A percentile compares a stretch with the other conserved stretches of the same genome.
Evolutionary conservation across 2,888 invertebrate species (phyloP).

Genomic region (Meliscaeva auricollis): DNA sequence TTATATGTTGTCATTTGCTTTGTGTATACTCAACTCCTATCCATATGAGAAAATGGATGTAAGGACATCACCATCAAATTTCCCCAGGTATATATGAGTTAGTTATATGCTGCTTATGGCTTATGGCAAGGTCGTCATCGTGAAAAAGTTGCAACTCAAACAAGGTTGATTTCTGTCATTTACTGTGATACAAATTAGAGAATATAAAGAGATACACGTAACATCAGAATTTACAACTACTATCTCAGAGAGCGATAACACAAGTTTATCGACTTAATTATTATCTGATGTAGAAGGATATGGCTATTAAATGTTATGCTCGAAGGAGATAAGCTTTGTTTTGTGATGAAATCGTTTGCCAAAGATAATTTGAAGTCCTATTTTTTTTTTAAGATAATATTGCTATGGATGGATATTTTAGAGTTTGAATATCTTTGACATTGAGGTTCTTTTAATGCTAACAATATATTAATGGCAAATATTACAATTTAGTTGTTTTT

Average conservation of each 20-base stretch:
- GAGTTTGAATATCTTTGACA: neutral
- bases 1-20: slow-evolving; percentile 55
- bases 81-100: slow-evolving; percentile 23
- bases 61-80: slow-evolving; percentile 22
- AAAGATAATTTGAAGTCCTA: neutral
- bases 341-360: slow-evolving; percentile 13
- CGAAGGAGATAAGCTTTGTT: slow-evolving; percentile 13
- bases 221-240: too few relatives aligned
- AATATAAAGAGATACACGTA: too few relatives aligned
- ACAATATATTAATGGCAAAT: neutral
- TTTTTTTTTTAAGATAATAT: neutral
- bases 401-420: neutral
- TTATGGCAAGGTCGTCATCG: slow-evolving; percentile 21
- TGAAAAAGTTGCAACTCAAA: slow-evolving; percentile 15
- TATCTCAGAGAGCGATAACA: slow-evolving; percentile 3
- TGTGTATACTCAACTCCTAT: slow-evolving; percentile 7
- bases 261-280: slow-evolving; percentile 25
- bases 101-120: neutral
- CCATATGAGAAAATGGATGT: neutral
- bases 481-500: neutral
- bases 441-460: neutral
- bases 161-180: slow-evolving; percentile 1
- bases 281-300: slow-evolving; percentile 3
- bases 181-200: neutral
- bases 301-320: slow-evolving; percentile 27